Base-by-base conservation (phyloP, 2,113 vertebrate genomes). In the Eira barbara region DNA sequence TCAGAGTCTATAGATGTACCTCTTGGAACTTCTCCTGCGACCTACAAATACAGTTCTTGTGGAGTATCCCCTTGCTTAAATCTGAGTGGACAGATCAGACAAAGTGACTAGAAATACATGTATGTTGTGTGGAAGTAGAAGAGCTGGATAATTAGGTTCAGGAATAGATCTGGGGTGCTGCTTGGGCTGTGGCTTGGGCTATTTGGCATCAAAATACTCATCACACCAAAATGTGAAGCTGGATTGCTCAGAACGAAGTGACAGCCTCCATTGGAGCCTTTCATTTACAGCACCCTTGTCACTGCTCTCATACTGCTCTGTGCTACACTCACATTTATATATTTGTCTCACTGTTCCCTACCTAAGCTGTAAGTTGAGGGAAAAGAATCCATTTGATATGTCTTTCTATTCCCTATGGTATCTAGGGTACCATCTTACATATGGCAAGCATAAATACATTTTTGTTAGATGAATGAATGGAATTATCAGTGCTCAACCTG, bases 11-110 rank as follows among this genome's bases (percentile, higher is more conserved):
- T 14, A 80, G 18, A 86, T 88, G 18, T 63, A 18, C 12, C 74
- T 93, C 89, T 90, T 95, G 27, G 69, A 79, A 93, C 61, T 65
- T 83, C 65, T 89, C n/a, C 45, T 95, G 39, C 67, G n/a, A 65
- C 34, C 23, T 84, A 95, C 12, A 95, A 91, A 83, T 49, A 73
- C 13, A 42, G 61, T 84, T 13, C 39, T 67, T 88, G 8, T 6
- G 36, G 78, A 83, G 23, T 39, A 20, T 59, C 20, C 29, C 34
- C 6, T 86, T 92, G 39, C 39, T 95, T 95, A 76, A 86, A 59
- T 81, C 63, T 86, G 34, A 95, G 55, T 85, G 73, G 73, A 52
- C 45, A 81, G 29, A 93, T 59, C 21, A 69, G 57, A 90, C 15
- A 80, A 92, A 89, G 36, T 36, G 42, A 94, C 36, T 59, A 65